phyloP scores from a whole-genome alignment of 2,888 invertebrate genomes.

The Drosophila colorata region DNA sequence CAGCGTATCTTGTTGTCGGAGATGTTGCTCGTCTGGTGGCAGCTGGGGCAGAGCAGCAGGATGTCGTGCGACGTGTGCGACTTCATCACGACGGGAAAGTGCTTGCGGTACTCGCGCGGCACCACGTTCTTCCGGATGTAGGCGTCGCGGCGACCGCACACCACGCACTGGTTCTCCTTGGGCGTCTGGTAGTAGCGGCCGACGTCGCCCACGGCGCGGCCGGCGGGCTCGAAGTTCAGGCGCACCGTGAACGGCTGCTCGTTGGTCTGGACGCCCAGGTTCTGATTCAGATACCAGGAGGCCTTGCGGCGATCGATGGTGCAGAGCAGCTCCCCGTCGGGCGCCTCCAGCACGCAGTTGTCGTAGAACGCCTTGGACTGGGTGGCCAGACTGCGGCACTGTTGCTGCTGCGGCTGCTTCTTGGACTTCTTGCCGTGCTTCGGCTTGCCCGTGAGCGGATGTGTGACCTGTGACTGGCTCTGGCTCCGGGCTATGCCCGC shows the following conservation, averaged over 20 bases:
- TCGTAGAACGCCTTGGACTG: slow-evolving; percentile 89
- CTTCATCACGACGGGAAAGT: slow-evolving; percentile 91
- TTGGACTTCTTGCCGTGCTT: slow-evolving; percentile 19
- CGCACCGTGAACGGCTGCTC: slow-evolving; percentile 88
- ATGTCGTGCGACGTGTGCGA: slow-evolving; percentile 93
- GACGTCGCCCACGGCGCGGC: slow-evolving; percentile 89
- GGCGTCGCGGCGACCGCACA: slow-evolving; percentile 89
- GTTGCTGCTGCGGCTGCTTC: slow-evolving; percentile 43
- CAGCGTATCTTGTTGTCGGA: slow-evolving; percentile 88
- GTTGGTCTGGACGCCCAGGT: slow-evolving; percentile 85
- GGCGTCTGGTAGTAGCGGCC: slow-evolving; percentile 90
- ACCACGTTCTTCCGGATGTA: slow-evolving; percentile 93
- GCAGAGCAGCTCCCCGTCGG: slow-evolving; percentile 91
- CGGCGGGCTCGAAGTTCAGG: slow-evolving; percentile 92
- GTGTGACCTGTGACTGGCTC: too few species aligned
- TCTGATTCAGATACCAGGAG: slow-evolving; percentile 87
- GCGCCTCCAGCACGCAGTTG: slow-evolving; percentile 91
- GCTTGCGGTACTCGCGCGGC: slow-evolving; percentile 92
- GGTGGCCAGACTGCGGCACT: slow-evolving; percentile 67
- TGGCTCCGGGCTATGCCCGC: slow-evolving; percentile 15
- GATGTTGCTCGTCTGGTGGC: slow-evolving; percentile 90
- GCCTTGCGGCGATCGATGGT: slow-evolving; percentile 92
- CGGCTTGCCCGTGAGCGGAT: slow-evolving; percentile 2
- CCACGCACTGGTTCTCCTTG: slow-evolving; percentile 92
- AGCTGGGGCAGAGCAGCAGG: slow-evolving; percentile 89